A percentile compares a stretch with the other conserved stretches of the same genome.
These are phyloP conservation scores for Dioctria linearis DNA, from an alignment of 2,888 invertebrate species.

Conservation along the genomic window DNA sequence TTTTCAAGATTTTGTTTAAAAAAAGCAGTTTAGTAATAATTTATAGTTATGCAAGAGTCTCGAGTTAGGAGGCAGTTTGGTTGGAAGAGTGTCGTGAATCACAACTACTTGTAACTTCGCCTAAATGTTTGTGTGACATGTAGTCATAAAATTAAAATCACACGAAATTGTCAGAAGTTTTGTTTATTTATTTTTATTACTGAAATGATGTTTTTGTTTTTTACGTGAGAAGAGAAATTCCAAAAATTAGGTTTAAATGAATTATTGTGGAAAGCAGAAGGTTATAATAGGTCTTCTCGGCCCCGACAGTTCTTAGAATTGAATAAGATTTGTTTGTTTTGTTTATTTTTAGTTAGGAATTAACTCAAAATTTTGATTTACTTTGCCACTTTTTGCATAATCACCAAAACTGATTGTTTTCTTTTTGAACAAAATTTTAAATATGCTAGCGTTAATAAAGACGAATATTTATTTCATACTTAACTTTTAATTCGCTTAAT, in stretches of 20 bases:
- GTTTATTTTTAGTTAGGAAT: constrained; percentile 17
- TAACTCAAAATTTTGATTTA: constrained; percentile 9
- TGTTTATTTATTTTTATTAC: not conserved
- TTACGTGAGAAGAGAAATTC: not conserved
- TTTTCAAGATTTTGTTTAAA: too few species aligned
- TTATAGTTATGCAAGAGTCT: too few species aligned
- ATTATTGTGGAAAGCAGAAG: not conserved
- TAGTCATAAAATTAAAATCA: too few species aligned
- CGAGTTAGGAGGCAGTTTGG: too few species aligned
- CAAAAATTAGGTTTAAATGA: not conserved
- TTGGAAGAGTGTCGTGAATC: too few species aligned
- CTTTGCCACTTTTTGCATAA: constrained; percentile 37
- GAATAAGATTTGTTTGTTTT: not conserved
- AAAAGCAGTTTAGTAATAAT: too few species aligned
- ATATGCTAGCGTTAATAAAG: constrained; percentile 39
- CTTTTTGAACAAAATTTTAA: constrained; percentile 37
- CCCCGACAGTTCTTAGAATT: too few species aligned
- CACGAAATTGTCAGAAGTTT: not conserved
- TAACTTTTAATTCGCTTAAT: too few species aligned
- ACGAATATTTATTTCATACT: constrained; percentile 16
- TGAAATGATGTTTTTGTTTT: not conserved
- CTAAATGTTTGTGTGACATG: too few species aligned
- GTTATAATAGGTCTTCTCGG: too few species aligned
- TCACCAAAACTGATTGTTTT: constrained; percentile 41
- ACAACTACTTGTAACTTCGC: too few species aligned